Conservation (phyloP, 2,888 invertebrate species). For the Molanna angustata region DNA sequence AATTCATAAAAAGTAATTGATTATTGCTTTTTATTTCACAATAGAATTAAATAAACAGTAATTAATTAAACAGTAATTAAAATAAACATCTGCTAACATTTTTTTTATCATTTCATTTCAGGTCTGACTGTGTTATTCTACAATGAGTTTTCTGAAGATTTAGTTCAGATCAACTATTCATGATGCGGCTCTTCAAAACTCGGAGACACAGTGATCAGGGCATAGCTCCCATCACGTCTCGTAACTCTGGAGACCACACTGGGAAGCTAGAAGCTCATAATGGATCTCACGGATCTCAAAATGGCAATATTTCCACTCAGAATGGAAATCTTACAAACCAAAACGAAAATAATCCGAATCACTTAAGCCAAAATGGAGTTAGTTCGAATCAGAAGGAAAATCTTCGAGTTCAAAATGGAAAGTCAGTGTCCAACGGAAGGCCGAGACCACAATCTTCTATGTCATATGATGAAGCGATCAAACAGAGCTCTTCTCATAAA, state of each 20-base stretch:
- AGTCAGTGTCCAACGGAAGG: background rate
- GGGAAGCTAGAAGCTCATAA: slow-evolving; percentile 35
- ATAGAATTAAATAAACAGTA: too few species aligned
- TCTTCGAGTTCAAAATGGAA: background rate
- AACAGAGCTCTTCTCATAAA: background rate
- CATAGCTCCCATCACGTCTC: slow-evolving; percentile 48
- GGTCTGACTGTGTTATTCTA: too few species aligned
- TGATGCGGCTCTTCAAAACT: slow-evolving; percentile 63
- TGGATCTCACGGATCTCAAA: background rate
- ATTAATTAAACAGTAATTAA: slow-evolving; percentile 3
- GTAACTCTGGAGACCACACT: slow-evolving; percentile 49
- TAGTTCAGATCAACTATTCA: too few species aligned
- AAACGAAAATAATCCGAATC: background rate
- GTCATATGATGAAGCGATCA: background rate
- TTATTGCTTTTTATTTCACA: too few species aligned
- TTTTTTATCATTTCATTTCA: too few species aligned
- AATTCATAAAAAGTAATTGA: too few species aligned
- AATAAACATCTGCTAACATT: too few species aligned
- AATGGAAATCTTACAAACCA: background rate
- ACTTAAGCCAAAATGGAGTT: background rate
- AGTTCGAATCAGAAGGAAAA: background rate
- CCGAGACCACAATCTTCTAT: background rate
- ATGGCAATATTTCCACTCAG: background rate
- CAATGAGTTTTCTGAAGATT: too few species aligned
- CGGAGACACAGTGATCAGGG: slow-evolving; percentile 64